Evolutionary conservation across 2,888 invertebrate species (phyloP), one percentile per base, ranked within the genome.

Genomic region (Zaprionus lineosus): DNA sequence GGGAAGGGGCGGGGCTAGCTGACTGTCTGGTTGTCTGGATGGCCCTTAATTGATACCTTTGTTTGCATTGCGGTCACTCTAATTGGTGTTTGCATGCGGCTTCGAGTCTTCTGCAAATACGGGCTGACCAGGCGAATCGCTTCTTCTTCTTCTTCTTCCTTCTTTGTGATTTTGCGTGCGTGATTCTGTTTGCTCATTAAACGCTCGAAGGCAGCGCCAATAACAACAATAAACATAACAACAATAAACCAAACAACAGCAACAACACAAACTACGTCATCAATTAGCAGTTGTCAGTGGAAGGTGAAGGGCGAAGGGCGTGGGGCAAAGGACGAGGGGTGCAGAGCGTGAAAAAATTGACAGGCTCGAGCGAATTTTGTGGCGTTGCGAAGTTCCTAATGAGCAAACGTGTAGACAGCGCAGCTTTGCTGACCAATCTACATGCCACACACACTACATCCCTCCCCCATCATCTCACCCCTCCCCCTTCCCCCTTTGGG

Each of bases 81-180:
- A 82, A 82, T 82, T 82, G 81, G 86, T 82, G 81, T 82, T 82
- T 82, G 66, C 86, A 86, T 82, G 84, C 84, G 84, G 86, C 86
- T 77, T 82, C 59, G 63, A 84, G 84, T 43, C 78, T 84, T 86
- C 60, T 82, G 84, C 44, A 86, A 79, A 86, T 75, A 75, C 53
- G 57, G 71, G 58, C 76, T 84, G 86, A 78, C 86, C 83, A 74
- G 48, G 47, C 52, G 40, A 28, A 15, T 8, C n/a, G n/a, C n/a
- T n/a, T n/a, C n/a, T n/a, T n/a, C n/a, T n/a, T n/a, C n/a, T n/a
- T n/a, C n/a, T n/a, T n/a, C n/a, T 40, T 62, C 52, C 72, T 81
- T 69, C 84, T 84, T 79, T 86, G 86, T 77, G 63, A 86, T 79
- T 79, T 79, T 81, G 78, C 86, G 81, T 78, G 68, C 85, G 85